A percentile compares a stretch with the other conserved stretches of the same genome.
phyloP scores from a whole-genome alignment of 2,797 vertebrate species.

The Danio albolineatus region DNA sequence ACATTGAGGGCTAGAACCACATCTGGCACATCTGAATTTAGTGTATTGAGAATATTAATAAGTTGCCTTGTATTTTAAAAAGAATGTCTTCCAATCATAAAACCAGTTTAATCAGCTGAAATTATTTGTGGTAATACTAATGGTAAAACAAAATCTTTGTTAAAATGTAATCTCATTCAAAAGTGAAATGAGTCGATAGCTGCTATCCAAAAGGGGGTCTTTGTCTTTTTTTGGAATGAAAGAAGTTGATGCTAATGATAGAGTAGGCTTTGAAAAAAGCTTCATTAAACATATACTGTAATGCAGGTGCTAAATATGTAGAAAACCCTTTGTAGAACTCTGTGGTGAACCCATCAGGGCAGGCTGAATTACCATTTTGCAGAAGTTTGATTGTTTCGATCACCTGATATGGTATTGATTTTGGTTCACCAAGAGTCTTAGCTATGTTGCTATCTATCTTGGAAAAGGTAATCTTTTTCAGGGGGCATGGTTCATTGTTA shows the following conservation, averaged over 20 bases:
- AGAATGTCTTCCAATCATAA: constrained; percentile 1
- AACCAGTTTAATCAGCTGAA: background rate
- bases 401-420: background rate
- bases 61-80: constrained; percentile 14
- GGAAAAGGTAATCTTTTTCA: background rate
- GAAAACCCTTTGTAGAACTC: background rate
- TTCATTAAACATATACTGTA: background rate
- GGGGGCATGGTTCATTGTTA: background rate
- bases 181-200: background rate
- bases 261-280: background rate
- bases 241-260: background rate
- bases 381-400: background rate
- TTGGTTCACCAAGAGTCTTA: background rate
- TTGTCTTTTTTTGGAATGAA: background rate
- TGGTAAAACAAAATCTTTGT: background rate
- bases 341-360: background rate
- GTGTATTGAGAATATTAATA: background rate
- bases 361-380: background rate
- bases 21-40: background rate
- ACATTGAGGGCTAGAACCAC: background rate
- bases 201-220: background rate
- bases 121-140: background rate
- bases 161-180: background rate
- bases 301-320: background rate
- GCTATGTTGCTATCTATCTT: background rate